These are phyloP conservation scores for Herpailurus yagouaroundi DNA, from an alignment of 2,113 vertebrate species.

Conservation along the genomic window DNA sequence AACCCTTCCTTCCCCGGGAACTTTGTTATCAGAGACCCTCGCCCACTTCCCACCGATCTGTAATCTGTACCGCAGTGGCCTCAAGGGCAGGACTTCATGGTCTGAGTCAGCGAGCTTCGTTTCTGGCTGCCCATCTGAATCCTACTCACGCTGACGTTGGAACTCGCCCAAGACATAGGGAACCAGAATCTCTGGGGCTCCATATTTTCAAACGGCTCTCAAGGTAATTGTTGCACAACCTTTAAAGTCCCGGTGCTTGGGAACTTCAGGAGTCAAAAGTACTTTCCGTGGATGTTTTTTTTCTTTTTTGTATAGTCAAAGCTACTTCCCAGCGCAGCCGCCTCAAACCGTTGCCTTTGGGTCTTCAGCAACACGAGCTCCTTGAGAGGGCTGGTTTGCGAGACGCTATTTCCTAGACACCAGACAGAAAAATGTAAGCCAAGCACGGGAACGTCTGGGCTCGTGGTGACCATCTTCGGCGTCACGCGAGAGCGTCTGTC, in stretches of 20 bases:
- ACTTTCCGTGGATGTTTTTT: not conserved
- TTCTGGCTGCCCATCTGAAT: not conserved
- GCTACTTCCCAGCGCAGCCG: not conserved
- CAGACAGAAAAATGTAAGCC: not conserved
- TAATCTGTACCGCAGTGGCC: no score
- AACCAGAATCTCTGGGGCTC: not conserved
- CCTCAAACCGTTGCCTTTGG: not conserved
- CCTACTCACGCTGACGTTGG: not conserved
- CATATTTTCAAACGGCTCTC: not conserved
- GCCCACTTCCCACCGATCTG: not conserved
- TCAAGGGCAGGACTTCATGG: not conserved
- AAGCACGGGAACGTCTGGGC: not conserved
- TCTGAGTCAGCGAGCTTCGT: not conserved
- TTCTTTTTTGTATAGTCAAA: not conserved
- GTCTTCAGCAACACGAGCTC: not conserved
- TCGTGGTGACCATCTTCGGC: not conserved
- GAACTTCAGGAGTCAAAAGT: not conserved
- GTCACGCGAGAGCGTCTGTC: not conserved
- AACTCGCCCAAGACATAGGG: not conserved
- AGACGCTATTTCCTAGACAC: not conserved
- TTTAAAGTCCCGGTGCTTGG: not conserved
- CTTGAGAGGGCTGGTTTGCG: not conserved
- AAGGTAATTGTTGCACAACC: not conserved
- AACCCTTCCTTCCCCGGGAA: not conserved
- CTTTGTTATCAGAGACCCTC: not conserved